These are phyloP conservation scores for Alouatta palliata DNA, from an alignment of 2,113 vertebrate genomes.

Conservation along the genomic window DNA sequence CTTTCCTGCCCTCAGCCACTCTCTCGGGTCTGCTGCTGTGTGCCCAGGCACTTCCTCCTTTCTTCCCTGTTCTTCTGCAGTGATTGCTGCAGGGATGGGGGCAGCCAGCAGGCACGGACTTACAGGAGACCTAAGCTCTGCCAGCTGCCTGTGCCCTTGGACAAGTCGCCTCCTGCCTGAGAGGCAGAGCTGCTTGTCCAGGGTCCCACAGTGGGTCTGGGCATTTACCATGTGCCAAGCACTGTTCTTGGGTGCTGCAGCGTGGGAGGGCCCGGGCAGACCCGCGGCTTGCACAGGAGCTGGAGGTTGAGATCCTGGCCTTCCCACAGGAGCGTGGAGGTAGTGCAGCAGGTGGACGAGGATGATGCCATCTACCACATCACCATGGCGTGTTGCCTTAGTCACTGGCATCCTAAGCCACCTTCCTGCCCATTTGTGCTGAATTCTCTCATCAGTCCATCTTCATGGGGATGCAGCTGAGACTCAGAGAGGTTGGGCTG, in stretches of 20 bases:
- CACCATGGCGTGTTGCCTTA: neutral
- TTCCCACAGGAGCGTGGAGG: constrained; percentile 86
- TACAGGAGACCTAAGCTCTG: neutral
- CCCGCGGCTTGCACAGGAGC: rapidly evolving
- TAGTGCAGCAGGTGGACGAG: constrained; percentile 91
- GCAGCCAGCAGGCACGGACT: too few species aligned
- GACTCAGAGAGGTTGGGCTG: neutral
- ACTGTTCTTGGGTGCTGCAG: neutral
- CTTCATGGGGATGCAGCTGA: neutral
- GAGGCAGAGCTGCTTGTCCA: too few species aligned
- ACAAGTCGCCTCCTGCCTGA: neutral
- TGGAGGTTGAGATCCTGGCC: neutral
- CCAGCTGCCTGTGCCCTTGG: neutral
- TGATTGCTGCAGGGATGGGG: rapidly evolving
- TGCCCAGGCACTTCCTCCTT: neutral
- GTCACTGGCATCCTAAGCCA: neutral
- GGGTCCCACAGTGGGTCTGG: too few species aligned
- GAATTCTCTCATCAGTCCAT: neutral
- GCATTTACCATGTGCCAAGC: too few species aligned
- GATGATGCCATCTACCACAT: constrained; percentile 94
- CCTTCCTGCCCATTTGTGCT: neutral
- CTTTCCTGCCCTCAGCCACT: too few species aligned
- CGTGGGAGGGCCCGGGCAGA: neutral
- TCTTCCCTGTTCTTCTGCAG: neutral
- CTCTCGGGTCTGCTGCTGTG: neutral